Evolutionary conservation across 64 coral and sea anemone species (phyloP), one percentile per base, ranked within the genome.

Genomic region (Stichodactyla mertensii): DNA sequence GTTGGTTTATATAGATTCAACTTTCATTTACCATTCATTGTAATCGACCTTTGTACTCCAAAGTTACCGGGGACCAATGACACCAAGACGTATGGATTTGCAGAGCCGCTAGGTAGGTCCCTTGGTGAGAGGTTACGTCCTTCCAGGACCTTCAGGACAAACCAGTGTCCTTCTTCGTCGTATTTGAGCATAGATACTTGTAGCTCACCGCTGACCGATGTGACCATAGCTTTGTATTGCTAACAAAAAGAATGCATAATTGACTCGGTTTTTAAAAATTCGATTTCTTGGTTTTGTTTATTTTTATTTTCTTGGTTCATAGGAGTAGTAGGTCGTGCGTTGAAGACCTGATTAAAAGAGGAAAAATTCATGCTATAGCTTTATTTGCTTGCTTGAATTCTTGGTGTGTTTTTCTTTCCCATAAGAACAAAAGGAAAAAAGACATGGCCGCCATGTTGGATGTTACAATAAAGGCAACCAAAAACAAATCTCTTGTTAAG

Each of bases 171-270:
- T 79, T 56, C 87, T 7, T 60, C 71, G 7, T 92, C 91, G 55
- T 89, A 96, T 27, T 86, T 83, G 10, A 96, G 87, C 94, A 96
- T 96, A 28, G 94, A 87, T 22, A 96, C 80, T 86, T 92, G 24
- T 15, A 96, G 14, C 77, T 96, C 90, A 13, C 94, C 94, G 1
- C 77, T 87, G 7, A 87, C 85, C 4, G 87, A 11, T 52, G 83
- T 70, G 52, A 92, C 66, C 67, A 89, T 83, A 28, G 9, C 51
- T 55, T 86, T 84, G 71, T 92, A 92, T 95, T 84, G 28, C 93
- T 95, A 51, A 19, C 11, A 74, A 74, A 31, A 74, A 31, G 24
- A 11, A 11, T 26, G 4, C 1, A 27, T 36, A 31, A 23, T 0
- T 66, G 6, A 66, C 12, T 18, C 62, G 14, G 14, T 58, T 66